phyloP scores from a whole-genome alignment of 1,140 invertebrate genomes.

The Phymorhynchus buccinoides region DNA sequence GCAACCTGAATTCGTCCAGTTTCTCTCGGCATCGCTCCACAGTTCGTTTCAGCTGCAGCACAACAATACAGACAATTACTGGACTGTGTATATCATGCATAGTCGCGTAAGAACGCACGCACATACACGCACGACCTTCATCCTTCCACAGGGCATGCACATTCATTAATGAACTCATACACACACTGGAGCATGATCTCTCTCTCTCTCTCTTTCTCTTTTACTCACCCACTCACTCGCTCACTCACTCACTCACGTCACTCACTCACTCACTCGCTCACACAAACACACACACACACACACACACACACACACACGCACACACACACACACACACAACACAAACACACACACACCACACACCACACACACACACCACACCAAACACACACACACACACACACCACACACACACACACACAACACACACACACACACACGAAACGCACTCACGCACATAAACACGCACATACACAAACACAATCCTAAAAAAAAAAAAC shows the following conservation, averaged over 20 bases:
- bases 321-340: conserved; percentile 24
- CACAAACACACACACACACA: neutral
- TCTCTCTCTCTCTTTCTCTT: too few species aligned
- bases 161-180: too few species aligned
- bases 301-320: neutral
- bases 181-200: too few species aligned
- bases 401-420: too few species aligned
- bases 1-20: conserved; percentile 61
- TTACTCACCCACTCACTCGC: too few species aligned
- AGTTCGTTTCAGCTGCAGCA: conserved; percentile 57
- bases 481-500: too few species aligned
- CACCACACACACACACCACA: neutral
- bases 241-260: too few species aligned
- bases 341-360: neutral
- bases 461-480: too few species aligned
- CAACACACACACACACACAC: too few species aligned
- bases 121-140: neutral
- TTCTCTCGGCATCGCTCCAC: conserved; percentile 61
- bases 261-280: too few species aligned
- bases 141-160: too few species aligned
- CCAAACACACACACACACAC: neutral
- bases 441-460: too few species aligned
- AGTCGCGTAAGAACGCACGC: neutral
- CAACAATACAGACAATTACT: neutral
- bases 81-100: neutral